These are phyloP conservation scores for Passer domesticus DNA, from an alignment of 2,113 vertebrate species.

Conservation along the genomic window DNA sequence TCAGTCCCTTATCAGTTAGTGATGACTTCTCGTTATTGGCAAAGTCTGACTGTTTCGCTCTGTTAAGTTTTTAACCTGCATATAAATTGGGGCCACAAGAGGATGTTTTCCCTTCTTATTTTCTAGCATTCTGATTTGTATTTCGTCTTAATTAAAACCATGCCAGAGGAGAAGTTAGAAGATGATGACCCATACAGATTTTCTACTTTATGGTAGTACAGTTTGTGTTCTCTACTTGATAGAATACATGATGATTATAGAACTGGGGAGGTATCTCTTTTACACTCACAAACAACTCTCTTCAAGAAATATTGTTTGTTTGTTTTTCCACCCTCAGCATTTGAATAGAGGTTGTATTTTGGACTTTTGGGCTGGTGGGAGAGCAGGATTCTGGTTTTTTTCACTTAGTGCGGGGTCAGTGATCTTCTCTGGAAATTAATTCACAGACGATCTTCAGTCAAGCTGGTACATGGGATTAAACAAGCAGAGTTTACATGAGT, in stretches of 20 bases:
- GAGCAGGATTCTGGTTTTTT: background rate
- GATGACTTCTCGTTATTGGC: background rate
- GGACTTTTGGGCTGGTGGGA: rapidly evolving
- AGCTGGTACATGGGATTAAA: background rate
- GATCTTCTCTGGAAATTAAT: background rate
- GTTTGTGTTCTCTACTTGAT: background rate
- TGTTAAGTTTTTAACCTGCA: background rate
- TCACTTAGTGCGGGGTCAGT: background rate
- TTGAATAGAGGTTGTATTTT: background rate
- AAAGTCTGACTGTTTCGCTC: background rate
- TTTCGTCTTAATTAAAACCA: background rate
- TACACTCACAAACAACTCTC: background rate
- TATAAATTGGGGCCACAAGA: background rate
- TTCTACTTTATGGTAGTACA: background rate
- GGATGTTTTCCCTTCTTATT: background rate
- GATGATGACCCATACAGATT: background rate
- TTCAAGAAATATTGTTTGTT: background rate
- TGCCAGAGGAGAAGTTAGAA: background rate
- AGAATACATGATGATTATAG: background rate
- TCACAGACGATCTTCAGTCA: background rate
- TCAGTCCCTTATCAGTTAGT: background rate
- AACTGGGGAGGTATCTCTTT: background rate
- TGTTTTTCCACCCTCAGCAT: background rate
- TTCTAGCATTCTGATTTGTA: background rate
- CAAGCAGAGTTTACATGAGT: background rate